These are phyloP conservation scores for Nannoperca australis DNA, from an alignment of 2,797 vertebrate genomes.

Conservation along the genomic window DNA sequence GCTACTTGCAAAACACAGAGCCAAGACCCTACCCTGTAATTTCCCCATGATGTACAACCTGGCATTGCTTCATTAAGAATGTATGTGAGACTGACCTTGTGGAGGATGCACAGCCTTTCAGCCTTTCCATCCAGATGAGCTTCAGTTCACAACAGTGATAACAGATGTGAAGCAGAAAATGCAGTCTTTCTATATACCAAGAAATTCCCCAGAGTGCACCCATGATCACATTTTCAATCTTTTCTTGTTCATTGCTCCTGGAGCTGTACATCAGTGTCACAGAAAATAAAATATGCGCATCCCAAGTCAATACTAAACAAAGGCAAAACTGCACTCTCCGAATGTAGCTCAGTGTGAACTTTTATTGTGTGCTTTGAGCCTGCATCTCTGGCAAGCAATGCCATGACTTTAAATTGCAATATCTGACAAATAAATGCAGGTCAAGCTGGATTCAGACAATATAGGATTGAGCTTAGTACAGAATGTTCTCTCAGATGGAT, in stretches of 20 bases:
- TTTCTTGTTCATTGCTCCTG: constrained; percentile 6
- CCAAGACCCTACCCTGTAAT: constrained; percentile 1
- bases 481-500: constrained; percentile 12
- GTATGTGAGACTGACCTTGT: constrained; percentile 42
- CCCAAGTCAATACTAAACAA: constrained; percentile 30
- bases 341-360: not conserved
- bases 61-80: constrained; percentile 48
- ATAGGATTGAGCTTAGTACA: not conserved
- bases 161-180: constrained; percentile 58
- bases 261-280: constrained; percentile 11
- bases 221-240: constrained; percentile 48
- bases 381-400: not conserved
- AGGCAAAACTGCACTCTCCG: not conserved
- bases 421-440: constrained; percentile 11
- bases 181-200: constrained; percentile 17
- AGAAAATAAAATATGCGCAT: constrained; percentile 29
- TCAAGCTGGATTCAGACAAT: constrained; percentile 13
- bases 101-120: constrained; percentile 23
- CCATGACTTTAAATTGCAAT: constrained; percentile 4
- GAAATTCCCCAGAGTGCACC: constrained; percentile 27
- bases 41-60: constrained; percentile 29
- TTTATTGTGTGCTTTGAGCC: constrained; percentile 16
- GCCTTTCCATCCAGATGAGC: constrained; percentile 49
- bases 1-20: constrained; percentile 4
- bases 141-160: constrained; percentile 33